phyloP scores from a whole-genome alignment of 2,113 vertebrate species.

The Hydrochoerus hydrochaeris region DNA sequence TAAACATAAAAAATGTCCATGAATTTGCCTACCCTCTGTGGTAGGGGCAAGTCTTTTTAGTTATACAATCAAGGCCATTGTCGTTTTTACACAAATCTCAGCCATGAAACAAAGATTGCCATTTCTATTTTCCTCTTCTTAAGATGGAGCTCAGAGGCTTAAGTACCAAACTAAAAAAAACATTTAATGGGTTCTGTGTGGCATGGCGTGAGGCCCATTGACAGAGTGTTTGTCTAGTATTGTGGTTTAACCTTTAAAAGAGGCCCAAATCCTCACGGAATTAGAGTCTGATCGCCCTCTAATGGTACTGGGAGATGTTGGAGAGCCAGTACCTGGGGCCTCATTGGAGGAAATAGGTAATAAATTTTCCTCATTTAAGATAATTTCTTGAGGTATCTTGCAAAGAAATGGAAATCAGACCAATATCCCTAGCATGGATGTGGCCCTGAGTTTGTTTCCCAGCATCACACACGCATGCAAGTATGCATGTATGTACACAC shows the following conservation, averaged over 20 bases:
- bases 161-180: background rate
- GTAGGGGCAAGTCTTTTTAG: background rate
- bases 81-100: background rate
- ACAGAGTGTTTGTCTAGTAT: background rate
- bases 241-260: background rate
- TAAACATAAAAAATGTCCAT: background rate
- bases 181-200: background rate
- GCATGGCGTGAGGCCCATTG: background rate
- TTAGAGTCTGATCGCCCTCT: background rate
- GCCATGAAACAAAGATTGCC: background rate
- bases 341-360: background rate
- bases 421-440: background rate
- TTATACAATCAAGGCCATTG: background rate
- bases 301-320: background rate
- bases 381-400: background rate
- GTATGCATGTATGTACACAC: background rate
- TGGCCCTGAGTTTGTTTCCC: background rate
- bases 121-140: conserved; percentile 9
- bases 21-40: background rate
- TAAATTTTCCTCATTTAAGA: background rate
- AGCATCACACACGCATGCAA: background rate
- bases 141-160: background rate
- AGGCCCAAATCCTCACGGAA: rapidly evolving
- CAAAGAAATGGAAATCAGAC: background rate
- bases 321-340: background rate